A percentile compares a stretch with the other conserved stretches of the same genome.
Evolutionary conservation across 2,113 vertebrate genomes (phyloP).

Genomic region (Indicator maculatus): DNA sequence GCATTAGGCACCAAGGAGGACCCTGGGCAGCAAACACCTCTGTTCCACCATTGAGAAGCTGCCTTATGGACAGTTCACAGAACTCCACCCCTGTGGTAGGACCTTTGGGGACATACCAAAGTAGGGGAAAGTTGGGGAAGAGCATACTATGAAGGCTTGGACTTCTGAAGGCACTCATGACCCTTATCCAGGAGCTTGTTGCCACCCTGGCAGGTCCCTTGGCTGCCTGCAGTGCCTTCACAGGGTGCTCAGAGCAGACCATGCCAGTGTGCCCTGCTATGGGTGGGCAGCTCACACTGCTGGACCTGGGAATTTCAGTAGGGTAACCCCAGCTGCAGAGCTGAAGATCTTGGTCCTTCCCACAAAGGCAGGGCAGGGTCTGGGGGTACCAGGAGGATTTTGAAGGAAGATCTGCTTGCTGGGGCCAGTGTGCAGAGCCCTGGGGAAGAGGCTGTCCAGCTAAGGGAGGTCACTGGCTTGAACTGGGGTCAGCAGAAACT

Average conservation of each 20-base stretch:
- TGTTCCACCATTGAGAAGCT: background rate
- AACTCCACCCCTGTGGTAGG: accelerated
- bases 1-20: background rate
- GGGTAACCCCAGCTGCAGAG: background rate
- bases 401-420: background rate
- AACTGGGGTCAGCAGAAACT: background rate
- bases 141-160: background rate
- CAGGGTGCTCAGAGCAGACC: background rate
- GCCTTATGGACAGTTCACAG: background rate
- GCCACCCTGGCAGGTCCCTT: background rate
- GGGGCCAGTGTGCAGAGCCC: accelerated
- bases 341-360: background rate
- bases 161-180: background rate
- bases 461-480: background rate
- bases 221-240: background rate
- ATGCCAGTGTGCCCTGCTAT: accelerated
- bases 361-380: background rate
- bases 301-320: background rate
- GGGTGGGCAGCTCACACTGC: background rate
- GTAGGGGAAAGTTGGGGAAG: background rate
- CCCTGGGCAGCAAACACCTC: background rate
- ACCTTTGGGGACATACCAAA: background rate
- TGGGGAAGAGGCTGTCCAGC: background rate
- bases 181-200: background rate
- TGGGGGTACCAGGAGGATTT: background rate